A percentile compares a stretch with the other conserved stretches of the same genome.
These are phyloP conservation scores for Glaucomys volans DNA, from an alignment of 2,113 vertebrate genomes.

Conservation along the genomic window DNA sequence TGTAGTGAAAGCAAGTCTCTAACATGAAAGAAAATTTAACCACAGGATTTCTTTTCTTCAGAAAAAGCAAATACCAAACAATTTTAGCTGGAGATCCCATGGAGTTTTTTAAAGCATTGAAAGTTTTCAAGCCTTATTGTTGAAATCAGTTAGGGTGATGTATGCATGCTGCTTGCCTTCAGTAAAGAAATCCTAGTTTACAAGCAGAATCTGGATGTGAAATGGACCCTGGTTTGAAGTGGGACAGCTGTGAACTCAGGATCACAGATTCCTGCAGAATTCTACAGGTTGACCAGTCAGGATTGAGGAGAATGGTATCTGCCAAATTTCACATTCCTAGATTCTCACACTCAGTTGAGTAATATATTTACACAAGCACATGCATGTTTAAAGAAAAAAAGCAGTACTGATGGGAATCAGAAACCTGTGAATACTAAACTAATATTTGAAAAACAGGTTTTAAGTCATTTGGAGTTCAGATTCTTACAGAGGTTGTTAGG, in stretches of 20 bases:
- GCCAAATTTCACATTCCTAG: not conserved
- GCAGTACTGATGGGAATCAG: not conserved
- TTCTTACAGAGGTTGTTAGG: not conserved
- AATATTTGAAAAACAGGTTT: not conserved
- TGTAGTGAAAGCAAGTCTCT: slow-evolving; percentile 9
- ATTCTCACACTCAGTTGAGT: not conserved
- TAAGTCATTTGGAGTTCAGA: not conserved
- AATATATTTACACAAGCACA: not conserved
- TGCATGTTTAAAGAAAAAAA: not conserved
- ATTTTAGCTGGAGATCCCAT: not conserved
- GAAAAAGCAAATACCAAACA: slow-evolving; percentile 43
- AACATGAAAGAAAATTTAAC: slow-evolving; percentile 24
- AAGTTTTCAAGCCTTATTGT: not conserved
- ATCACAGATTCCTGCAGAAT: not conserved
- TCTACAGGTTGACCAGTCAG: not conserved
- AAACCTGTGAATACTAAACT: not conserved
- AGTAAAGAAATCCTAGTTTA: slow-evolving; percentile 2
- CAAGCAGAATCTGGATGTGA: not conserved
- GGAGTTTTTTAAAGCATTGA: slow-evolving; percentile 34
- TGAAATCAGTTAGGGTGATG: not conserved
- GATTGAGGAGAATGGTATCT: not conserved
- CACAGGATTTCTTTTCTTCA: not conserved
- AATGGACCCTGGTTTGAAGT: not conserved
- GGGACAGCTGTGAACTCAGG: not conserved
- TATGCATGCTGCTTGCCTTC: not conserved